These are phyloP conservation scores for Propithecus deckenii DNA, from an alignment of 2,797 vertebrate genomes.

Conservation along the genomic window DNA sequence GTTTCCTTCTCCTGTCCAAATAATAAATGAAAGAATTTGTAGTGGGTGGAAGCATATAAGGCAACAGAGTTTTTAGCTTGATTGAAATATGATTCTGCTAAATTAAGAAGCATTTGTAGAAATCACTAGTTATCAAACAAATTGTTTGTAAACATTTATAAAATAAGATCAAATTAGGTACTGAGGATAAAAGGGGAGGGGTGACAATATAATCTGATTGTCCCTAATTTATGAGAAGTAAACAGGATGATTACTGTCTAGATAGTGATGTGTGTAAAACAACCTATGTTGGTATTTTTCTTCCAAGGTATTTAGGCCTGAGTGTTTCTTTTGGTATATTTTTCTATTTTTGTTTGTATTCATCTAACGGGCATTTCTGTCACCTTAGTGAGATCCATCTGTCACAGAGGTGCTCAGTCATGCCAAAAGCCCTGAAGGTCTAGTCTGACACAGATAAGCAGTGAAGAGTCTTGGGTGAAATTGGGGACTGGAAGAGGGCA, in stretches of 20 bases:
- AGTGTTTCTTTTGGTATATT: constrained; percentile 15
- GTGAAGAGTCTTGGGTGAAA: constrained; percentile 22
- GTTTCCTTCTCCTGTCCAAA: not conserved
- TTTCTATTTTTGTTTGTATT: constrained; percentile 55
- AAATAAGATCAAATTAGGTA: constrained; percentile 37
- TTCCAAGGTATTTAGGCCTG: not conserved
- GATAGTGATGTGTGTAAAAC: not conserved
- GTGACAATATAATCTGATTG: not conserved
- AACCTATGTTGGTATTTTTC: not conserved
- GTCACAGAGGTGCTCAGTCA: not conserved
- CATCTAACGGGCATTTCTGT: constrained; percentile 18
- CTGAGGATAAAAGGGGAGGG: not conserved
- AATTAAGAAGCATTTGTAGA: constrained; percentile 41
- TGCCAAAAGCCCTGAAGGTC: not conserved
- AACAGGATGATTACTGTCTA: not conserved
- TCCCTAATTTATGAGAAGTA: not conserved
- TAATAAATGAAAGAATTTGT: constrained; percentile 32
- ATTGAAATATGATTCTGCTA: constrained; percentile 1
- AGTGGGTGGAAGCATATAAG: not conserved
- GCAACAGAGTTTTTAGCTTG: not conserved
- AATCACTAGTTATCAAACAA: constrained; percentile 36
- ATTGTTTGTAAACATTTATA: constrained; percentile 36
- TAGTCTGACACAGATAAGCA: constrained; percentile 4
- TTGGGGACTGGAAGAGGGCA: not conserved
- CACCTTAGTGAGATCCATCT: not conserved